Conservation (phyloP, 2,113 vertebrate genomes). For the Polypterus senegalus region DNA sequence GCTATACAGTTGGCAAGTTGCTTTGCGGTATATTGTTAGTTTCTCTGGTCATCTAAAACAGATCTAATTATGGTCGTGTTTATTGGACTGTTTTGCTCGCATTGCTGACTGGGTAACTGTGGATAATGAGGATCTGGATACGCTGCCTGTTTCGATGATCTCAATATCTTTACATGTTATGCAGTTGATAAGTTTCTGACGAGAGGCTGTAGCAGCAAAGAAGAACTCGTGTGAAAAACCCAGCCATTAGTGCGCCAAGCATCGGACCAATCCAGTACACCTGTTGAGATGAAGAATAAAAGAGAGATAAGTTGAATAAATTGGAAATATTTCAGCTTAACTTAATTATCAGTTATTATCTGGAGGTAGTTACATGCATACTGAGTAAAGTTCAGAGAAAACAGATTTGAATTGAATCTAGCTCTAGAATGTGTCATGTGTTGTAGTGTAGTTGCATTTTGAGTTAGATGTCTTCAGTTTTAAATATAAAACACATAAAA, state of each 20-base stretch:
- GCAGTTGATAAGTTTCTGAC: conserved; percentile 61
- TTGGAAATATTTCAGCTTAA: too few relatives aligned
- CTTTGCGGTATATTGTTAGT: background rate
- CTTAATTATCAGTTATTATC: too few relatives aligned
- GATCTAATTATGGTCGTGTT: conserved; percentile 38
- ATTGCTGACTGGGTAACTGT: conserved; percentile 37
- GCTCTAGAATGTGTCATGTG: too few relatives aligned
- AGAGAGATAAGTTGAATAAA: too few relatives aligned
- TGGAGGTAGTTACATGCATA: too few relatives aligned
- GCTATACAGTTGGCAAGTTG: too few relatives aligned
- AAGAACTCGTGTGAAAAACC: conserved; percentile 58
- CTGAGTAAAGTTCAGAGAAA: too few relatives aligned
- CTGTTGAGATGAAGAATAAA: conserved; percentile 21
- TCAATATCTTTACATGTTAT: conserved; percentile 58
- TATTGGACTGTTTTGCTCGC: conserved; percentile 44
- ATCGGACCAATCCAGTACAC: conserved; percentile 62
- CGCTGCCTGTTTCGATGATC: conserved; percentile 56
- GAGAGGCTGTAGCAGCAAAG: conserved; percentile 50
- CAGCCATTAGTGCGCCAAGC: conserved; percentile 50
- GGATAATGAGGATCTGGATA: conserved; percentile 57
- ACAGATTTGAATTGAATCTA: too few relatives aligned
- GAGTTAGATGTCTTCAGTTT: too few relatives aligned
- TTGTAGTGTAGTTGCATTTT: too few relatives aligned
- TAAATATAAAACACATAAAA: too few relatives aligned
- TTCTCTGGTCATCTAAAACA: background rate